Percentiles rank a stretch among this genome's conserved stretches.
Evolutionary conservation across 2,797 vertebrate species (phyloP).

Genomic region (Otus scops): DNA sequence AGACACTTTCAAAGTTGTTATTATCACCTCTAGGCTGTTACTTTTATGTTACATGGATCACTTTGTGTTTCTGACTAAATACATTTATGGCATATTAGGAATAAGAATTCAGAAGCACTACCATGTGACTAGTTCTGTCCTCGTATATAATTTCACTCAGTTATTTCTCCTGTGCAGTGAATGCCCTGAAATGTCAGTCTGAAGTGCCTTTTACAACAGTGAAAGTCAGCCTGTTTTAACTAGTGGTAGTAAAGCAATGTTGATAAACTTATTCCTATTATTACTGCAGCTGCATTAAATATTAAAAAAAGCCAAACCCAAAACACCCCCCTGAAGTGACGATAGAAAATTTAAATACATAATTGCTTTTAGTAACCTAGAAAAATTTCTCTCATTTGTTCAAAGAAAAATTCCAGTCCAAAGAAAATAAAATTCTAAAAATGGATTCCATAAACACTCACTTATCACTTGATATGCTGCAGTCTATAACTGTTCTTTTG

Average conservation of each 20-base stretch:
- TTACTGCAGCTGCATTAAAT: not conserved
- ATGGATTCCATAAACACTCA: constrained; percentile 61
- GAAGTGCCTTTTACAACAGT: not conserved
- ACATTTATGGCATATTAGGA: not conserved
- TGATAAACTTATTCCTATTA: not conserved
- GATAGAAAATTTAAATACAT: not conserved
- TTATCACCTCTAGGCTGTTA: not conserved
- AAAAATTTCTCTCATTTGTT: not conserved
- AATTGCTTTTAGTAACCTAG: not conserved
- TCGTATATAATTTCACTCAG: not conserved
- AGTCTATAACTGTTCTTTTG: constrained; percentile 87
- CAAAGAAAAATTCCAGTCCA: not conserved
- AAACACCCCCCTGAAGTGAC: not conserved
- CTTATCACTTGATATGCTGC: constrained; percentile 90
- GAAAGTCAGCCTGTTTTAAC: not conserved
- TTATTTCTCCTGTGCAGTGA: not conserved
- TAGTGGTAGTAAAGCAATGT: not conserved
- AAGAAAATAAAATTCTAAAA: not conserved
- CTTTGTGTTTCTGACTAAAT: not conserved
- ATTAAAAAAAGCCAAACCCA: not conserved
- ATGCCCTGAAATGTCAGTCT: not conserved
- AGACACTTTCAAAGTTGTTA: not conserved
- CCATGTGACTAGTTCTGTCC: not conserved
- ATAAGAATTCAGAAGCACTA: not conserved
- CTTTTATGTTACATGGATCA: not conserved